These are phyloP conservation scores for Neodon shergylaensis DNA, from an alignment of 2,113 vertebrate genomes.

Conservation along the genomic window DNA sequence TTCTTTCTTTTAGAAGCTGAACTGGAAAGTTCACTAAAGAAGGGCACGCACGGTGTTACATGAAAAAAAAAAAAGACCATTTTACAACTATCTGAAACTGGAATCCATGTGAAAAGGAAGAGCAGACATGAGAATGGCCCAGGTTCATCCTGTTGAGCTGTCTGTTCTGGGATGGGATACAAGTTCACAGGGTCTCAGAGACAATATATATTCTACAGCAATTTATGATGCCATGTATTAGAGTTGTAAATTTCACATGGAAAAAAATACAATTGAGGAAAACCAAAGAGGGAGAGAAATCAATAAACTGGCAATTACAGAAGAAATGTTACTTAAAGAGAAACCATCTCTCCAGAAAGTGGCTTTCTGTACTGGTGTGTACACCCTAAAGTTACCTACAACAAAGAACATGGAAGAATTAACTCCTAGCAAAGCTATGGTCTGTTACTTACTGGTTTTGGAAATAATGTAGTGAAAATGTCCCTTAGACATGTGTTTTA, in stretches of 20 bases:
- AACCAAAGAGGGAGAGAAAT: conserved; percentile 24
- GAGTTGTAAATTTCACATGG: conserved; percentile 52
- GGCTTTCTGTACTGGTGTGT: not conserved
- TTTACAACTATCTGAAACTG: conserved; percentile 50
- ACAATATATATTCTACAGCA: not conserved
- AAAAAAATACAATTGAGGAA: conserved; percentile 46
- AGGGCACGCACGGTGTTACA: not conserved
- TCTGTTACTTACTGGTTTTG: not conserved
- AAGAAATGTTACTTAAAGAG: not conserved
- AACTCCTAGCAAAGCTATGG: conserved; percentile 11
- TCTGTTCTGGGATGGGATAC: conserved; percentile 4
- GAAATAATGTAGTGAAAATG: conserved; percentile 44
- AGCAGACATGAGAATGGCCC: not conserved
- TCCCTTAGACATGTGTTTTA: conserved; percentile 52
- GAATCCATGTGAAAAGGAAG: conserved; percentile 8
- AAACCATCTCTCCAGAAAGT: not conserved
- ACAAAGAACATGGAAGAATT: not conserved
- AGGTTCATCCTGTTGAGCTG: conserved; percentile 25
- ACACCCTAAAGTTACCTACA: conserved; percentile 2
- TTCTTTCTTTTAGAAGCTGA: conserved; percentile 38
- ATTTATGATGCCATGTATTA: conserved; percentile 45
- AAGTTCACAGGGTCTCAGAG: conserved; percentile 34
- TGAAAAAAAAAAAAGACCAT: not conserved
- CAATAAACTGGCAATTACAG: not conserved
- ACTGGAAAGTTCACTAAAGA: not conserved